phyloP scores from a whole-genome alignment of 2,113 vertebrate genomes.

The Corydoras maculifer region DNA sequence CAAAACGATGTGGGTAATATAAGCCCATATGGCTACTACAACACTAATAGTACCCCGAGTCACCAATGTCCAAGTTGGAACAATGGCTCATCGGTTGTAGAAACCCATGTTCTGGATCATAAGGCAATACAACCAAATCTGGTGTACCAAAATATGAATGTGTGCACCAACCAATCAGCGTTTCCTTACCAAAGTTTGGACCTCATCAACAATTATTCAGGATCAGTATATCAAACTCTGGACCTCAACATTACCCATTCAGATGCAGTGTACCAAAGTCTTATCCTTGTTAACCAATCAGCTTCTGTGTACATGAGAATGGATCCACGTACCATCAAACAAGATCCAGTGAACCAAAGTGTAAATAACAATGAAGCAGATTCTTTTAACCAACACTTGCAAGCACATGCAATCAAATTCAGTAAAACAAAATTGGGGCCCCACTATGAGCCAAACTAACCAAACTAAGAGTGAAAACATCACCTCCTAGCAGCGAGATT shows the following conservation, averaged over 20 bases:
- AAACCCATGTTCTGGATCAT: not conserved
- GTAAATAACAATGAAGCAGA: not conserved
- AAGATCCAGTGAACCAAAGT: not conserved
- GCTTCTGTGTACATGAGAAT: not conserved
- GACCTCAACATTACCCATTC: not conserved
- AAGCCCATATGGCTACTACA: too few relatives aligned
- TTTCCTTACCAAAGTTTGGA: not conserved
- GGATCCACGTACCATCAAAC: not conserved
- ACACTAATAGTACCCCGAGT: too few relatives aligned
- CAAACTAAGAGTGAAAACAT: too few relatives aligned
- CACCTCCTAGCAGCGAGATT: too few relatives aligned
- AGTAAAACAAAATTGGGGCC: too few relatives aligned
- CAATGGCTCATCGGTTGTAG: too few relatives aligned
- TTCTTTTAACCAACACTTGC: not conserved
- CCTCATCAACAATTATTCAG: not conserved
- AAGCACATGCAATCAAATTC: too few relatives aligned
- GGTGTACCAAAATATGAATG: not conserved
- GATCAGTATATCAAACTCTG: not conserved
- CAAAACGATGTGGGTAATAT: too few relatives aligned
- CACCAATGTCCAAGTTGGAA: too few relatives aligned
- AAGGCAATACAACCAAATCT: not conserved
- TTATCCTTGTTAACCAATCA: not conserved
- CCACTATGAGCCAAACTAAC: too few relatives aligned
- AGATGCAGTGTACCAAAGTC: not conserved
- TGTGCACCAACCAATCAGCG: not conserved